Conservation (phyloP, 2,888 invertebrate genomes). For the Cantharis flavilabris region DNA sequence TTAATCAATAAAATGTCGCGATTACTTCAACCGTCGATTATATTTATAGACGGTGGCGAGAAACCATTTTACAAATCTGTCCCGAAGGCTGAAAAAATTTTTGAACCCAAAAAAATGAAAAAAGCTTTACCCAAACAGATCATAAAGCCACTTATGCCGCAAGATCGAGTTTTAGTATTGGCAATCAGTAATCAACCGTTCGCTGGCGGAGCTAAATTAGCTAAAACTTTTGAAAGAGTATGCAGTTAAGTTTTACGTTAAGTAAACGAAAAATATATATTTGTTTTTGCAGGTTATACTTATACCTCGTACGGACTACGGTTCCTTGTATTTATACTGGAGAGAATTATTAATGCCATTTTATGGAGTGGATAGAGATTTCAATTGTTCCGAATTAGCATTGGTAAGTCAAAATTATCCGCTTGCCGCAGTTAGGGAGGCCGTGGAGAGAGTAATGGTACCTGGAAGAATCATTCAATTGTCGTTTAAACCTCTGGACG, state of each 20-base stretch:
- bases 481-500: slow-evolving; percentile 58
- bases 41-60: slow-evolving; percentile 71
- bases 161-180: slow-evolving; percentile 71
- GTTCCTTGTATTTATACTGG: slow-evolving; percentile 61
- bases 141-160: slow-evolving; percentile 67
- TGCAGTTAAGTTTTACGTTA: slow-evolving; percentile 14
- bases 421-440: slow-evolving; percentile 57
- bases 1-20: slow-evolving; percentile 69
- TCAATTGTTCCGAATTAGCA: slow-evolving; percentile 63
- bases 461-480: slow-evolving; percentile 60
- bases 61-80: slow-evolving; percentile 72
- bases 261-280: not conserved
- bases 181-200: slow-evolving; percentile 73
- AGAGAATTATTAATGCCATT: slow-evolving; percentile 63
- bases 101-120: slow-evolving; percentile 72
- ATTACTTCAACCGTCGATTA: slow-evolving; percentile 73
- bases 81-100: slow-evolving; percentile 64
- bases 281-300: slow-evolving; percentile 43
- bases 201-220: slow-evolving; percentile 58
- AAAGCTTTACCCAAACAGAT: slow-evolving; percentile 69
- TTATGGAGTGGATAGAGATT: slow-evolving; percentile 62
- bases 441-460: slow-evolving; percentile 55
- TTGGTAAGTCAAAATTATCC: slow-evolving; percentile 62
- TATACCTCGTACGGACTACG: slow-evolving; percentile 62
- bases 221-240: slow-evolving; percentile 64